Percentiles rank a stretch among this genome's conserved stretches.
phyloP scores from a whole-genome alignment of 2,888 invertebrate species.

The Horisme vitalbata region DNA sequence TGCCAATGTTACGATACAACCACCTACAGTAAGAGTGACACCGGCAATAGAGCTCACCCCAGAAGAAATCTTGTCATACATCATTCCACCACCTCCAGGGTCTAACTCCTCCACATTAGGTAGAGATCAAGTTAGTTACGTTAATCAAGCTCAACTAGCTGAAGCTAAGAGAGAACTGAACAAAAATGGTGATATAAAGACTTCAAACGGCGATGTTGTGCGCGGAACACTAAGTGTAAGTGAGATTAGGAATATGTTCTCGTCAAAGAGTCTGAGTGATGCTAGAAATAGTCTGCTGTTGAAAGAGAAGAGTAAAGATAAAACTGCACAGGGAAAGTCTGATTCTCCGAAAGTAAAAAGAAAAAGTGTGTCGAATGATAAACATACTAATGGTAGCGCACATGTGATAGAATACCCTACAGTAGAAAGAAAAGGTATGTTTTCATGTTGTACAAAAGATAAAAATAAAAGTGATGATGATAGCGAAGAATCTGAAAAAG shows the following conservation, averaged over 20 bases:
- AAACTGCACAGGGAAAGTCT: constrained; percentile 55
- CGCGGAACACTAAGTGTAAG: constrained; percentile 83
- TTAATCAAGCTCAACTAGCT: constrained; percentile 64
- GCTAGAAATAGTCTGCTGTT: constrained; percentile 77
- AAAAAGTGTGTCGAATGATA: constrained; percentile 66
- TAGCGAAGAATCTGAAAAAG: constrained; percentile 67
- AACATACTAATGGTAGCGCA: constrained; percentile 68
- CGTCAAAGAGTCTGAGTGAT: constrained; percentile 75
- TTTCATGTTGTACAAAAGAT: constrained; percentile 87
- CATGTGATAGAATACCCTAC: constrained; percentile 89
- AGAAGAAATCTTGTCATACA: constrained; percentile 92
- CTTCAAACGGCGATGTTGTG: constrained; percentile 71
- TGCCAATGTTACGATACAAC: constrained; percentile 91
- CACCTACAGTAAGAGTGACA: constrained; percentile 89
- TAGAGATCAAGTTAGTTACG: constrained; percentile 67
- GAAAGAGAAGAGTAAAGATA: constrained; percentile 68
- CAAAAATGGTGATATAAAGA: constrained; percentile 49
- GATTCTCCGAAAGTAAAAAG: constrained; percentile 76
- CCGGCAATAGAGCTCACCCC: constrained; percentile 90
- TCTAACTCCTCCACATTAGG: constrained; percentile 77
- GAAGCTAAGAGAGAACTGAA: constrained; percentile 54
- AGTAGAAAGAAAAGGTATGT: constrained; percentile 87
- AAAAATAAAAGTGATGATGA: constrained; percentile 79
- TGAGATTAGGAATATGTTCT: constrained; percentile 79
- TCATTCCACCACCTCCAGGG: constrained; percentile 89